Percentiles rank a stretch among this genome's conserved stretches.
Evolutionary conservation across 2,797 vertebrate species (phyloP).

Genomic region (Parotocinclus haroldoi): DNA sequence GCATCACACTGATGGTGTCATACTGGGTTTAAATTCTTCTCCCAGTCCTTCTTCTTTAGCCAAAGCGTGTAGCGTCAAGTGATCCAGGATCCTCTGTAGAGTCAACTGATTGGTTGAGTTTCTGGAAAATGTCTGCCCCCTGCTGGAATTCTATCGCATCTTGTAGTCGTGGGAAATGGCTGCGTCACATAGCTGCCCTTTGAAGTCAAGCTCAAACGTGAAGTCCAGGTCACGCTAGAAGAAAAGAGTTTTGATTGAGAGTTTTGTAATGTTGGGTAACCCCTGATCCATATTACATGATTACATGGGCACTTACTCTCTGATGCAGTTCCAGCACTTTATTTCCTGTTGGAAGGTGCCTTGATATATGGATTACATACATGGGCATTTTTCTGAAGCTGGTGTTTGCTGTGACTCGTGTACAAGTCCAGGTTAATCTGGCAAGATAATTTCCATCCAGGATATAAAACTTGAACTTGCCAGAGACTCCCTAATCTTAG

Average conservation of each 20-base stretch:
- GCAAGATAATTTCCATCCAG: no score
- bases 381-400: no score
- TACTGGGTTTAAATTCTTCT: conserved; percentile 29
- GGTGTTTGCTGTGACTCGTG: no score
- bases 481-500: no score
- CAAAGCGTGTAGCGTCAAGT: conserved; percentile 24
- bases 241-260: conserved; percentile 8
- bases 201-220: conserved; percentile 95
- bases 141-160: conserved; percentile 80
- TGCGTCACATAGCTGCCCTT: conserved; percentile 96
- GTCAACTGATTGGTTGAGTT: conserved; percentile 33
- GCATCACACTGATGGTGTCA: conserved; percentile 63
- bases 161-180: conserved; percentile 97
- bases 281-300: no score
- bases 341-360: no score
- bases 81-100: conserved; percentile 26
- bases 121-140: conserved; percentile 7
- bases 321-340: no score
- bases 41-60: conserved; percentile 25
- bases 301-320: no score
- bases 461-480: no score
- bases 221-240: conserved; percentile 94
- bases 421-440: no score
- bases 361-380: no score
- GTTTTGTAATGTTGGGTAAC: no score